These are phyloP conservation scores for Manis crassicaudata DNA, from an alignment of 2,797 vertebrate species.

Conservation along the genomic window DNA sequence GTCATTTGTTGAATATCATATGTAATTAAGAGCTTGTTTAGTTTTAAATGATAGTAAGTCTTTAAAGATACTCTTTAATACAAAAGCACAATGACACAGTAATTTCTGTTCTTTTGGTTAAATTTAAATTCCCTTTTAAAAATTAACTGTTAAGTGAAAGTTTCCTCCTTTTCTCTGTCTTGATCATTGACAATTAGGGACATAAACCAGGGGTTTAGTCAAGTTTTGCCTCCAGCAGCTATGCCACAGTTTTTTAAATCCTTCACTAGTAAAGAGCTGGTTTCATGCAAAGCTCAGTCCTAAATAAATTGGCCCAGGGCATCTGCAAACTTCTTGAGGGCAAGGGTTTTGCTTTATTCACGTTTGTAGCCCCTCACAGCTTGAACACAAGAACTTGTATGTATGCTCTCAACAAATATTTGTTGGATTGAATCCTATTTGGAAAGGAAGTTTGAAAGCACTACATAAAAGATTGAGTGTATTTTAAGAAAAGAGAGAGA, in stretches of 20 bases:
- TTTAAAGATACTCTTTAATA: conserved; percentile 23
- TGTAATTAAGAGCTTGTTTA: conserved; percentile 46
- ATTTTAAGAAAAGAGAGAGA: conserved; percentile 63
- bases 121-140: conserved; percentile 57
- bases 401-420: conserved; percentile 56
- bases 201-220: conserved; percentile 48
- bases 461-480: conserved; percentile 63
- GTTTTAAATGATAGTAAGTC: conserved; percentile 24
- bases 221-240: conserved; percentile 49
- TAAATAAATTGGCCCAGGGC: conserved; percentile 40
- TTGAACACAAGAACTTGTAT: conserved; percentile 47
- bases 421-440: conserved; percentile 57
- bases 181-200: conserved; percentile 33
- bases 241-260: conserved; percentile 1
- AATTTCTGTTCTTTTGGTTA: conserved; percentile 44
- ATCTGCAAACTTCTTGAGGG: conserved; percentile 45
- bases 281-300: conserved; percentile 42
- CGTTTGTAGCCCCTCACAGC: conserved; percentile 5
- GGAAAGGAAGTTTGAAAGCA: conserved; percentile 56
- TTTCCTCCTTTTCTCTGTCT: conserved; percentile 32
- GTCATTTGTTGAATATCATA: conserved; percentile 7
- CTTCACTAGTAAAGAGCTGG: conserved; percentile 34
- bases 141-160: neutral
- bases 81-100: conserved; percentile 12
- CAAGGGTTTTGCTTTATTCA: conserved; percentile 55